These are phyloP conservation scores for Poeciliopsis paucimaculata DNA, from an alignment of 2,797 vertebrate species.

Conservation along the genomic window DNA sequence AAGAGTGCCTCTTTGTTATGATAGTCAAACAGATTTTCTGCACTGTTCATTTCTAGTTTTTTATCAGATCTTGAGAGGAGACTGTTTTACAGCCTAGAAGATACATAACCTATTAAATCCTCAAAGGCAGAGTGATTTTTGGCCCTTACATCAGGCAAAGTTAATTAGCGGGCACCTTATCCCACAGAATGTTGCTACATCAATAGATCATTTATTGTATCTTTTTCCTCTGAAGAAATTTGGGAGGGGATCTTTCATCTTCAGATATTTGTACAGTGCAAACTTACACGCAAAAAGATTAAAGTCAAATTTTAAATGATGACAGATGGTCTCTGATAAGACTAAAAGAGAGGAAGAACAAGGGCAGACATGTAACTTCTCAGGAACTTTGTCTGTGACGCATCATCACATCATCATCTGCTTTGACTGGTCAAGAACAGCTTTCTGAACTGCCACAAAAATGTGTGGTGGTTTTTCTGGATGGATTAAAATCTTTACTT, in stretches of 20 bases:
- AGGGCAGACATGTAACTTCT: neutral
- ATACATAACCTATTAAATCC: neutral
- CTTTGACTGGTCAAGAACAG: slow-evolving; percentile 5
- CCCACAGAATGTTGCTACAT: neutral
- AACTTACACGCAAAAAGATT: neutral
- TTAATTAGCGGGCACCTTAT: neutral
- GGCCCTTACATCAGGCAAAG: neutral
- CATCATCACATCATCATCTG: neutral
- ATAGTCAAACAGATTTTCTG: neutral
- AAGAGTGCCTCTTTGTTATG: neutral
- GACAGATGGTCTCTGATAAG: neutral
- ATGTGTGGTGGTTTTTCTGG: neutral
- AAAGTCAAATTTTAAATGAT: neutral
- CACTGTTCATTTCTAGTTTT: neutral
- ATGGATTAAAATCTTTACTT: neutral
- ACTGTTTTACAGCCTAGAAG: neutral
- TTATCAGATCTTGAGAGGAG: neutral
- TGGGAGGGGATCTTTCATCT: neutral
- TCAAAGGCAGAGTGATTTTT: neutral
- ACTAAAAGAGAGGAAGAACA: slow-evolving; percentile 6
- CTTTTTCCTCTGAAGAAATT: neutral
- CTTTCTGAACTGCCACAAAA: slow-evolving; percentile 1
- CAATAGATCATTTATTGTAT: neutral
- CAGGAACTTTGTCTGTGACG: slow-evolving; percentile 4
- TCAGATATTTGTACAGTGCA: neutral